Base-by-base conservation (phyloP, 2,113 vertebrate species). In the Pachypanchax playfairii region DNA sequence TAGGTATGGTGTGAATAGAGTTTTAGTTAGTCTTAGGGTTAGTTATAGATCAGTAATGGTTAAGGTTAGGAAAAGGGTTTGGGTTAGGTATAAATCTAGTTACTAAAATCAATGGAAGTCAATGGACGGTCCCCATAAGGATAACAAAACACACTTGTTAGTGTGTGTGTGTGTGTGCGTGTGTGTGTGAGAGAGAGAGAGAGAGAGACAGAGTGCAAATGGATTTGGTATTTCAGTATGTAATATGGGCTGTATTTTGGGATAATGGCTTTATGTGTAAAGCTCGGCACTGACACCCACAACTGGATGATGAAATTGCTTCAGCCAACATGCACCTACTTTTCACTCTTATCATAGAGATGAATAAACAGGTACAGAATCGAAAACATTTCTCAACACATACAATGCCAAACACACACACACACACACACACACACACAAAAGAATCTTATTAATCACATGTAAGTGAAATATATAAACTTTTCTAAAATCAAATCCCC, bases 261-360 rank as follows among this genome's bases (percentile, higher is more conserved):
- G 72, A 68, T 25, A 70, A 86, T 86, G 82, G 90, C 84, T 75
- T 89, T 78, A 85, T 70, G 47, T 57, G 57, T 38, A 41, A 77
- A 67, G 75, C 44, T 77, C 42, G 76, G 73, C 66, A 65, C 31
- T 51, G 76, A 85, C 62, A 72, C 50, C 55, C n/a, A 46, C 42
- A 71, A 75, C 83, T 61, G 55, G 74, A 67, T 87, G 82, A 86
- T 55, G 65, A 77, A 85, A 81, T 56, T 65, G 64, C 70, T 80
- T 70, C 68, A 70, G 71, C 81, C 52, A 69, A 12, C 5, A 14
- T 35, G 75, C n/a, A n/a, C n/a, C n/a, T n/a, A n/a, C n/a, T n/a
- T n/a, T n/a, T 13, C 63, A 42, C 59, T 46, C 69, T 47, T 44
- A 31, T 47, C 52, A 60, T 29, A 57, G 65, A 59, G 51, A 51